These are phyloP conservation scores for Argopecten irradians DNA, from an alignment of 1,140 invertebrate species.

Conservation along the genomic window DNA sequence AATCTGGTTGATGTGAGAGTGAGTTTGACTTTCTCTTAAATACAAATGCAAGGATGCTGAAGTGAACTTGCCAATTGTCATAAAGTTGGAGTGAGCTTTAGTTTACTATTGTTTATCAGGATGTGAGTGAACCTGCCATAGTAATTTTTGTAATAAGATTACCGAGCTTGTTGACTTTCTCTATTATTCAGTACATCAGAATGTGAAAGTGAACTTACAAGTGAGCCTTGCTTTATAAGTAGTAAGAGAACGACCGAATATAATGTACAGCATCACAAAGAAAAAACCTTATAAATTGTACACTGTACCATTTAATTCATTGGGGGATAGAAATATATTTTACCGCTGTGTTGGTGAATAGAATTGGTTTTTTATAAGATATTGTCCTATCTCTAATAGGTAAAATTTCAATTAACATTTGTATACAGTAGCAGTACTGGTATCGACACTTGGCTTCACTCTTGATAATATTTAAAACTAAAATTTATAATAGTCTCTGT, in stretches of 20 bases:
- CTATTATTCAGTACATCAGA: too few species aligned
- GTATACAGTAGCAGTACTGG: background rate
- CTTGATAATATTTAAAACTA: background rate
- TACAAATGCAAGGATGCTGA: background rate
- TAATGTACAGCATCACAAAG: too few species aligned
- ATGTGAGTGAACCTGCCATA: background rate
- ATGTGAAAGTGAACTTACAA: too few species aligned
- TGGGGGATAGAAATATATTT: background rate
- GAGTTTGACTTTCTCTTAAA: background rate
- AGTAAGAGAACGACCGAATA: too few species aligned
- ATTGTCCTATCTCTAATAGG: background rate
- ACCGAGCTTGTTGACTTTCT: too few species aligned
- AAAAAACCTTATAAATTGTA: too few species aligned
- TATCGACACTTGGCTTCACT: background rate
- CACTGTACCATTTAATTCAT: too few species aligned
- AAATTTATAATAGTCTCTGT: background rate
- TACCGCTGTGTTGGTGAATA: background rate
- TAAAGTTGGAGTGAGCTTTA: background rate
- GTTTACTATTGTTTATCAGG: background rate
- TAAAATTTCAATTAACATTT: background rate
- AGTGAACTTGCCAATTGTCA: background rate
- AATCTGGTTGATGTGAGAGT: background rate
- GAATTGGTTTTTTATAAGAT: background rate
- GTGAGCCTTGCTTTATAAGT: too few species aligned
- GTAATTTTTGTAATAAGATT: too few species aligned